Base-by-base conservation (phyloP, 2,113 vertebrate genomes). In the Rostratula benghalensis region DNA sequence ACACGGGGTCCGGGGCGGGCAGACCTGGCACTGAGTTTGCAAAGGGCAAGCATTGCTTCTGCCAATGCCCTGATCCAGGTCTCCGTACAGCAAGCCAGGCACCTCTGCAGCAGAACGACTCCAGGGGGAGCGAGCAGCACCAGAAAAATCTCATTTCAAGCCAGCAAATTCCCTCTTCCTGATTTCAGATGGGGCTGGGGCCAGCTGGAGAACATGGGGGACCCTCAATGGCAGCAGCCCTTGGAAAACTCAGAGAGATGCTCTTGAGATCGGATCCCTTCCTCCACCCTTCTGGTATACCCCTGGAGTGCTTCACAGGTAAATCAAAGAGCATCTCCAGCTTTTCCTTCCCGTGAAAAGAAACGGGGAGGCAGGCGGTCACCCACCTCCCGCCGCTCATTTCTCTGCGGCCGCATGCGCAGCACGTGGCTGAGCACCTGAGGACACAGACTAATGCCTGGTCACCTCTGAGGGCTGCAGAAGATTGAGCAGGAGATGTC, bases 401-500 rank as follows among this genome's bases (percentile, higher is more conserved):
- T 86, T 65, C 61, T 23, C 37, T 13, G 45, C 13, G 8, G 24
- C 35, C 31, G 5, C 92, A 69, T 2, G 51, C 25, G 0, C 45
- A 18, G 92, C 89, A 65, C n/a, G 24, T 28, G 61, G 61, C 78
- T 13, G 41, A 78, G 67, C 1, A 9, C 81, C 89, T 78, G 77
- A 90, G 90, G 73, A 83, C 83, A 89, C 19, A 1, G 48, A 37
- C 33, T 50, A 77, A 91, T 77, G 65, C 86, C 60, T 31, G 78
- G 81, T 89, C 64, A 93, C 94, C 97, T 96, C 92, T 31, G 28
- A 95, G 94, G 94, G 87, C 70, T 78, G 76, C 86, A 83, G 87
- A 94, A 92, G 94, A 94, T 76, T 73, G 93, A 96, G 95, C 45
- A 85, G 86, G 70, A 84, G 61, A 80, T 54, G 92, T 96, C 96